Conservation (phyloP, 2,113 vertebrate genomes). For the human region DNA sequence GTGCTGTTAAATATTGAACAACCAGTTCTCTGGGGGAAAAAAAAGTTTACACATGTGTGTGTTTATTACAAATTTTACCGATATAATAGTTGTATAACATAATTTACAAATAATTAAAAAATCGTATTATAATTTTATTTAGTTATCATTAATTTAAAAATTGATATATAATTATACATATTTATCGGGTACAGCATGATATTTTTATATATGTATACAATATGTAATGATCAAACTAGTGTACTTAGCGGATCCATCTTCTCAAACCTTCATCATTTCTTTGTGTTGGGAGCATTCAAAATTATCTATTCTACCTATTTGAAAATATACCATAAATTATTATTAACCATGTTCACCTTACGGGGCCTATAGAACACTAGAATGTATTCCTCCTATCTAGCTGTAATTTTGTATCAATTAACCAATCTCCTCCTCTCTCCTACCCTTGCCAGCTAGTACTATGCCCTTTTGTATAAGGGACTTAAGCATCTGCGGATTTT, state of each 20-base stretch:
- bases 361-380: background rate
- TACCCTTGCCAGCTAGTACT: background rate
- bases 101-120: background rate
- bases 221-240: background rate
- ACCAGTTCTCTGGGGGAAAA: background rate
- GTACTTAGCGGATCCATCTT: background rate
- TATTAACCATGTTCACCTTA: background rate
- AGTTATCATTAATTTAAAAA: background rate
- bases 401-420: background rate
- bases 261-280: background rate
- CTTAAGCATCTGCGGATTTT: background rate
- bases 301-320: background rate
- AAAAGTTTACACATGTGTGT: background rate
- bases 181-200: background rate
- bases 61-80: background rate
- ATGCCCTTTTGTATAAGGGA: background rate
- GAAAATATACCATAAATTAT: background rate
- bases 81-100: background rate
- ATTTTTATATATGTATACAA: background rate
- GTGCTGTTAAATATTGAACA: background rate
- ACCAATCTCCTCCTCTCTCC: background rate
- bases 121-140: background rate
- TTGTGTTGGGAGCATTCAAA: background rate
- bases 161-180: background rate
- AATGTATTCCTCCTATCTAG: background rate